Conservation (phyloP, 2,888 invertebrate species). For the Orthonychiurus folsomi region DNA sequence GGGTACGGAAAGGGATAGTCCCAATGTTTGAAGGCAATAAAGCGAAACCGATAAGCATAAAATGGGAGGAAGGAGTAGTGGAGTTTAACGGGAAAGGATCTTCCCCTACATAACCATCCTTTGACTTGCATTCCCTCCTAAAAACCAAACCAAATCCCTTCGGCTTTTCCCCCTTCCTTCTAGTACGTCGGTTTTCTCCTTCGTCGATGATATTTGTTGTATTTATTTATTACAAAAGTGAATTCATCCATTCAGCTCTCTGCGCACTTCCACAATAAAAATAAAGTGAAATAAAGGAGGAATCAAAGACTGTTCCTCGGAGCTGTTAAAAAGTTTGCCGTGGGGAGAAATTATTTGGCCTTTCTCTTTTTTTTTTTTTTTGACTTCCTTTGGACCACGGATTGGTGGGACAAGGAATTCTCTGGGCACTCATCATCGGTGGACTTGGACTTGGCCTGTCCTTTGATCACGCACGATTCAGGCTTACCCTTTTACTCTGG, state of each 20-base stretch:
- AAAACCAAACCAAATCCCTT: too few species aligned
- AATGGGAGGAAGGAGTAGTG: not conserved
- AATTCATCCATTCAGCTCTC: not conserved
- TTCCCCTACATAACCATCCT: too few species aligned
- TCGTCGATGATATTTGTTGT: too few species aligned
- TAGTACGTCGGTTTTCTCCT: too few species aligned
- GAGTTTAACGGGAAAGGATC: not conserved
- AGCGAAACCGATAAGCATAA: slow-evolving; percentile 6
- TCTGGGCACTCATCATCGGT: not conserved
- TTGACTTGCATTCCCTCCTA: too few species aligned
- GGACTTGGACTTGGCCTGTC: not conserved
- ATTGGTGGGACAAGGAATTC: not conserved
- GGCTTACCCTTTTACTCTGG: too few species aligned
- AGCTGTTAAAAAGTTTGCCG: slow-evolving; percentile 26
- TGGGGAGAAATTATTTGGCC: slow-evolving; percentile 20
- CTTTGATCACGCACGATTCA: too few species aligned
- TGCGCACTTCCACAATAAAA: slow-evolving; percentile 11
- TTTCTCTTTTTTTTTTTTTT: slow-evolving; percentile 4
- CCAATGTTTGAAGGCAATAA: slow-evolving; percentile 5
- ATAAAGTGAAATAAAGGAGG: slow-evolving; percentile 19
- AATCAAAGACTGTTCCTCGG: too few species aligned
- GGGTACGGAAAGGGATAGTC: not conserved
- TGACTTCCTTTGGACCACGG: not conserved
- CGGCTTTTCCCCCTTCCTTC: too few species aligned
- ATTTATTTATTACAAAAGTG: slow-evolving; percentile 13